Conservation (phyloP, 2,888 invertebrate species). For the Charanyca ferruginea region DNA sequence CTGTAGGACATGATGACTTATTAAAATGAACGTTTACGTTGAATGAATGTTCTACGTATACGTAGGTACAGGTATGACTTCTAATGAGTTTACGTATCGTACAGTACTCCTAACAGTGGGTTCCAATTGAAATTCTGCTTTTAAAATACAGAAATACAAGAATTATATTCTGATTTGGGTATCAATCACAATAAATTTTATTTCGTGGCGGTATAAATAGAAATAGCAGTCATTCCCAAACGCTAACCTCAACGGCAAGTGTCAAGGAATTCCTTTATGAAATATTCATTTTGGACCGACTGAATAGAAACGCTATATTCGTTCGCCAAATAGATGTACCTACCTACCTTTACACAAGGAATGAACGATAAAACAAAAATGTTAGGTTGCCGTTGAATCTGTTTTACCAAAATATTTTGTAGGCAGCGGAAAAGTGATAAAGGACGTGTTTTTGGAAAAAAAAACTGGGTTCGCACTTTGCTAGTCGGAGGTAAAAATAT, state of each 20-base stretch:
- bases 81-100: no score
- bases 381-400: constrained; percentile 55
- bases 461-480: constrained; percentile 46
- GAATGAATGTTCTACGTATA: no score
- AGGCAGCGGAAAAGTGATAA: constrained; percentile 59
- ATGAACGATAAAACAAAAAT: constrained; percentile 61
- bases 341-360: constrained; percentile 35
- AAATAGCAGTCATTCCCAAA: constrained; percentile 19
- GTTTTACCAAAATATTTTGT: constrained; percentile 63
- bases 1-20: no score
- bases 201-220: not conserved
- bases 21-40: no score
- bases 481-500: constrained; percentile 51
- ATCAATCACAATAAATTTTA: constrained; percentile 1
- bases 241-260: constrained; percentile 9
- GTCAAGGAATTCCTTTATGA: constrained; percentile 40
- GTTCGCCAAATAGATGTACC: constrained; percentile 47
- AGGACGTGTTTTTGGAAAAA: constrained; percentile 47
- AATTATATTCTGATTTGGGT: constrained; percentile 1
- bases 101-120: no score
- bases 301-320: constrained; percentile 41
- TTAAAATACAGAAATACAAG: no score
- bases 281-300: constrained; percentile 40
- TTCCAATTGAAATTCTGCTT: no score
- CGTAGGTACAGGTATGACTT: no score